Evolutionary conservation across 2,797 vertebrate species (phyloP).

Genomic region (Brachyalestes nurse): DNA sequence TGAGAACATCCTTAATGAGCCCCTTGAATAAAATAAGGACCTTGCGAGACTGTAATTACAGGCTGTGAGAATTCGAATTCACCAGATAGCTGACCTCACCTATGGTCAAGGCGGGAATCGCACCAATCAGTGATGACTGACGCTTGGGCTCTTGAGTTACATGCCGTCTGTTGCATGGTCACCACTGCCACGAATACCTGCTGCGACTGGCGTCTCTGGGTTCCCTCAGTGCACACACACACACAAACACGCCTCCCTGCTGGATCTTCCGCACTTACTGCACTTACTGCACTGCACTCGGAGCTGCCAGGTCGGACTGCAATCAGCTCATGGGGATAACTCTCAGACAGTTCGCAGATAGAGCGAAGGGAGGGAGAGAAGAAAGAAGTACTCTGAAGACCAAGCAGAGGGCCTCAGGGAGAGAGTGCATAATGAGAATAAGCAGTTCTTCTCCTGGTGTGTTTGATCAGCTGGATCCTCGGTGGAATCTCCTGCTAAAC

Average conservation of each 20-base stretch:
- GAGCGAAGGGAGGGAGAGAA: background rate
- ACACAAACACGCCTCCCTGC: background rate
- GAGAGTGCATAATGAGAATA: background rate
- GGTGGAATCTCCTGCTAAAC: background rate
- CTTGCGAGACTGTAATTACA: background rate
- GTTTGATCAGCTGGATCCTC: background rate
- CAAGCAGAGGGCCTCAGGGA: background rate
- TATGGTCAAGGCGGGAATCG: background rate
- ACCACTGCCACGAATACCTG: slow-evolving; percentile 9
- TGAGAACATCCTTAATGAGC: background rate
- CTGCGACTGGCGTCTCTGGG: background rate
- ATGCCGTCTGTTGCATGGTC: slow-evolving; percentile 21
- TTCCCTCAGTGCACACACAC: background rate
- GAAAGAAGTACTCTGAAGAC: background rate
- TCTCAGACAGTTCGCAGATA: background rate
- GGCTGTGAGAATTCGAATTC: background rate
- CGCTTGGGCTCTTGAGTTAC: background rate
- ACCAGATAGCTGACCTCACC: background rate
- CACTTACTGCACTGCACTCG: too few relatives aligned
- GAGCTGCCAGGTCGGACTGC: slow-evolving; percentile 21
- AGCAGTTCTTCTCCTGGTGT: background rate
- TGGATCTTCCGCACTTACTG: slow-evolving; percentile 13
- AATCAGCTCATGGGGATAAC: background rate
- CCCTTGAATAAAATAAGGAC: background rate
- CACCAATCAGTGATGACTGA: slow-evolving; percentile 19